These are phyloP conservation scores for Deilephila porcellus DNA, from an alignment of 2,888 invertebrate genomes.

Conservation along the genomic window DNA sequence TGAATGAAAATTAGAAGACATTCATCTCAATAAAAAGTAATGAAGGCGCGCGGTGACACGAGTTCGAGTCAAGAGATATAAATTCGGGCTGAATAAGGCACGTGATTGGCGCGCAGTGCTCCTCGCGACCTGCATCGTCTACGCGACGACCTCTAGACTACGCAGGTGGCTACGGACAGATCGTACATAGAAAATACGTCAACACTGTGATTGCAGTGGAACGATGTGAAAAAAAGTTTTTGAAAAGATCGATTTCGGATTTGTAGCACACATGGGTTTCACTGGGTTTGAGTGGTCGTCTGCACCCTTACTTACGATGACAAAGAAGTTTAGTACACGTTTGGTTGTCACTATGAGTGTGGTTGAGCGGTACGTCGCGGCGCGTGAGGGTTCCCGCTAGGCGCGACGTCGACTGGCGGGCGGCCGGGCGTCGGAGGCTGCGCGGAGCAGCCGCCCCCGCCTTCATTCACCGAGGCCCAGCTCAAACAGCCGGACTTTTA, in stretches of 20 bases:
- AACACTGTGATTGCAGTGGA: slow-evolving; percentile 60
- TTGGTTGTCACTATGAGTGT: slow-evolving; percentile 68
- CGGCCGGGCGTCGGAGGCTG: slow-evolving; percentile 76
- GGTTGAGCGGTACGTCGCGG: slow-evolving; percentile 56
- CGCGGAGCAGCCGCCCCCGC: slow-evolving; percentile 75
- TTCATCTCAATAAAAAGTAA: slow-evolving; percentile 25
- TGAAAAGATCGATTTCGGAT: slow-evolving; percentile 59
- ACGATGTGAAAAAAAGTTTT: slow-evolving; percentile 53
- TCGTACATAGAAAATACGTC: slow-evolving; percentile 54
- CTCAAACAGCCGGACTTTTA: slow-evolving; percentile 78
- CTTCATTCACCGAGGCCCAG: slow-evolving; percentile 78
- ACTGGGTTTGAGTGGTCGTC: not conserved
- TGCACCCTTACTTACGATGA: slow-evolving; percentile 66
- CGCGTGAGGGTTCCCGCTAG: slow-evolving; percentile 69
- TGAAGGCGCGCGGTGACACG: not conserved
- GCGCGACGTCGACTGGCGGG: slow-evolving; percentile 76
- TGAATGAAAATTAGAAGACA: slow-evolving; percentile 25
- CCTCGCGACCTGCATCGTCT: slow-evolving; percentile 55
- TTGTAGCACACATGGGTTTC: slow-evolving; percentile 29
- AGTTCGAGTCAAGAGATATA: slow-evolving; percentile 28
- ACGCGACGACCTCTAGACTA: slow-evolving; percentile 74
- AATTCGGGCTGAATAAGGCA: slow-evolving; percentile 49
- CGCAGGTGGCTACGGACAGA: slow-evolving; percentile 65
- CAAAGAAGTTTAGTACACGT: slow-evolving; percentile 63
- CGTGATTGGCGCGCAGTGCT: slow-evolving; percentile 66